A percentile compares a stretch with the other conserved stretches of the same genome.
These are phyloP conservation scores for Apteryx owenii DNA, from an alignment of 2,113 vertebrate species.

Conservation along the genomic window DNA sequence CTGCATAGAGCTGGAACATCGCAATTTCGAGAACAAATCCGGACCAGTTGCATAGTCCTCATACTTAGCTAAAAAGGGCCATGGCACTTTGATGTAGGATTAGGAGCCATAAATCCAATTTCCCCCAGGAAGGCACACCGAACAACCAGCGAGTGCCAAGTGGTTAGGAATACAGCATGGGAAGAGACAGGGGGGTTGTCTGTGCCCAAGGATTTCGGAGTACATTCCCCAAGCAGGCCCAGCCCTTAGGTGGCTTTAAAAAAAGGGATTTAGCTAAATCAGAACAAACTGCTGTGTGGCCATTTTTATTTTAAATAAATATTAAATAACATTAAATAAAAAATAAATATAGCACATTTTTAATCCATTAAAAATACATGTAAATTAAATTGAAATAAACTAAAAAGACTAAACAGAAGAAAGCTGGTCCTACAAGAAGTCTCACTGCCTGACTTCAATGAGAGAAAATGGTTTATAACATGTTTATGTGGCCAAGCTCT, in stretches of 20 bases:
- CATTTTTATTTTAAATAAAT: background rate
- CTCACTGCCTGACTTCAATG: background rate
- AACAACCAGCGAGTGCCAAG: background rate
- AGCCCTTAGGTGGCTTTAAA: background rate
- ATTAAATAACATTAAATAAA: too few relatives aligned
- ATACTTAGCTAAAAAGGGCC: background rate
- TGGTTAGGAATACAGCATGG: accelerated
- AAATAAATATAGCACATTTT: background rate
- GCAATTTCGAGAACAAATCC: background rate
- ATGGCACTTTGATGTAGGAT: background rate
- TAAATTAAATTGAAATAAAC: background rate
- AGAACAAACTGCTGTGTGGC: background rate
- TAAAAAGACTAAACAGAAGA: background rate
- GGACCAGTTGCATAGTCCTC: background rate
- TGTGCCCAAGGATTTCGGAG: background rate
- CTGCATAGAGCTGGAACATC: background rate
- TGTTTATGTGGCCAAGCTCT: background rate
- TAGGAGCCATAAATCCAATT: background rate
- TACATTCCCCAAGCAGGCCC: background rate
- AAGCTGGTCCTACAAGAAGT: background rate
- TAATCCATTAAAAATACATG: background rate
- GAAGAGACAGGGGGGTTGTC: background rate
- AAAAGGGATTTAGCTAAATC: background rate
- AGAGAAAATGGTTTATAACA: background rate
- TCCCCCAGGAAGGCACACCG: accelerated